phyloP scores from a whole-genome alignment of 2,797 vertebrate genomes.

The Sebastes hubbsi region DNA sequence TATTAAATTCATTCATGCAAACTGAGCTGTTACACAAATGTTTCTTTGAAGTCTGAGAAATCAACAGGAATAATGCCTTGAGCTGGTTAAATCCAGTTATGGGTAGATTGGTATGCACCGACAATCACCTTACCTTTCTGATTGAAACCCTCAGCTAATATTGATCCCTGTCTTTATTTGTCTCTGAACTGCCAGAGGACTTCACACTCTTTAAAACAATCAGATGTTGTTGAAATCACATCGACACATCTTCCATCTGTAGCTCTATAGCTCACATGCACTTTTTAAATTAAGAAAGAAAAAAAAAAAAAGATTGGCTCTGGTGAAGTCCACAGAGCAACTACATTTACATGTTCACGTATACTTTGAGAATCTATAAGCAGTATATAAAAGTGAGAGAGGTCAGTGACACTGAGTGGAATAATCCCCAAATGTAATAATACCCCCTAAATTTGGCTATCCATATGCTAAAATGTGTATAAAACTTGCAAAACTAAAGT shows the following conservation, averaged over 20 bases:
- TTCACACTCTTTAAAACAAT: conserved; percentile 9
- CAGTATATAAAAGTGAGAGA: neutral
- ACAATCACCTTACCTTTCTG: conserved; percentile 14
- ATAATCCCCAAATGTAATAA: neutral
- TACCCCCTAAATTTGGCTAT: neutral
- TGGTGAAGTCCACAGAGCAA: neutral
- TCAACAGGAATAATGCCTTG: neutral
- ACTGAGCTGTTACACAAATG: neutral
- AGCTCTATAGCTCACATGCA: neutral
- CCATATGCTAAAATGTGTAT: neutral
- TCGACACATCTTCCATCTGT: neutral
- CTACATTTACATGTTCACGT: neutral
- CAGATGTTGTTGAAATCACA: neutral
- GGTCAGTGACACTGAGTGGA: neutral
- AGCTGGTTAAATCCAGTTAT: conserved; percentile 8
- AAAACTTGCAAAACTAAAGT: neutral
- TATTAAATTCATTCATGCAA: neutral
- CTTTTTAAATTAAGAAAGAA: neutral
- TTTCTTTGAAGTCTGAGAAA: neutral
- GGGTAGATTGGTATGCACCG: neutral
- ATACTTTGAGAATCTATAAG: neutral
- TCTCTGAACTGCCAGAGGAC: neutral
- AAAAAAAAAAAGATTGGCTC: neutral
- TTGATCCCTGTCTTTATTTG: conserved; percentile 28
- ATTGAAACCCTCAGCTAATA: conserved; percentile 28